Conservation (phyloP, 2,797 vertebrate genomes). For the Heliangelus exortis region DNA sequence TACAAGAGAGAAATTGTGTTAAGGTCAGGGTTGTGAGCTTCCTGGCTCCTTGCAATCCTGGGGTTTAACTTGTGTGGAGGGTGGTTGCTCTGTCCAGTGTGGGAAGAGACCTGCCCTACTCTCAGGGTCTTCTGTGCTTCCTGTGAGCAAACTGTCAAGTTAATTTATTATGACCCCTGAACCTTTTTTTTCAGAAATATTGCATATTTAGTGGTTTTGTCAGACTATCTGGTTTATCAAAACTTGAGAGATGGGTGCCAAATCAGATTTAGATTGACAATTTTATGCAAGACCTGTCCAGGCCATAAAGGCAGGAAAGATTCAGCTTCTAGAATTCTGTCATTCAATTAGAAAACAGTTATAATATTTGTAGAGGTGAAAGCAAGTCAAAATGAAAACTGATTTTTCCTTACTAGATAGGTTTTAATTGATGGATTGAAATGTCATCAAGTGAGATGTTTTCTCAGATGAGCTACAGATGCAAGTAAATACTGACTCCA, state of each 20-base stretch:
- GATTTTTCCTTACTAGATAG: background rate
- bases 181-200: background rate
- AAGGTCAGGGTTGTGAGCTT: accelerated
- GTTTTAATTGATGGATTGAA: background rate
- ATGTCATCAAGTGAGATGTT: background rate
- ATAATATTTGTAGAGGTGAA: background rate
- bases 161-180: background rate
- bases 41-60: background rate
- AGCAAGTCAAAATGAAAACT: background rate
- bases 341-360: background rate
- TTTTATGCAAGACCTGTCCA: background rate
- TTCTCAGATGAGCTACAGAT: background rate
- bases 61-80: background rate
- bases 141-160: background rate
- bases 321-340: background rate
- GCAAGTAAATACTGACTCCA: background rate
- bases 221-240: background rate
- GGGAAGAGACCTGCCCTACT: background rate
- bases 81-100: background rate
- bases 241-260: background rate
- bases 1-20: background rate
- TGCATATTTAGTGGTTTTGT: background rate
- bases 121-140: background rate
- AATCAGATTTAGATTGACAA: background rate
- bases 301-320: background rate